Evolutionary conservation across 1,140 invertebrate genomes (phyloP), one percentile per base, ranked within the genome.

Genomic region (Maconellicoccus hirsutus): DNA sequence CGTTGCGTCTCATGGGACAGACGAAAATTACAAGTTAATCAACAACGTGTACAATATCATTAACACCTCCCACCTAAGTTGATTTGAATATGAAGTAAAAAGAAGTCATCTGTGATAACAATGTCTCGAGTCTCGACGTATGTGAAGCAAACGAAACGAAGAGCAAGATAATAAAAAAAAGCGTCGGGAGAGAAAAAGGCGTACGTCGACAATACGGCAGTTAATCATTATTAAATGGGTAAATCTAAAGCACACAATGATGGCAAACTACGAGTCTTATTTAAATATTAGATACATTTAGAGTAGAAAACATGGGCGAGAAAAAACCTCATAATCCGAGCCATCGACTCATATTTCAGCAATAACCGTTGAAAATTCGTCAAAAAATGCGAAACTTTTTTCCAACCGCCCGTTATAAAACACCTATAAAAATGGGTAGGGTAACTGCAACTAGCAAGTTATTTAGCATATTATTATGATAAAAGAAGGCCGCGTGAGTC

Each of bases 401-500:
- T 66, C 61, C 61, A 66, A 66, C 61, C 61, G 61, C 61, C 61
- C 61, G 61, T 66, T 66, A 66, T 66, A 66, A 66, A 66, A 66
- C 61, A 66, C 61, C 61, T 66, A 66, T 66, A 66, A 66, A 66
- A 66, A 66, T 66, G 61, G 61, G 61, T 66, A 66, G 61, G 61
- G 61, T 66, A 66, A 66, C 61, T 66, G 61, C 61, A 66, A 66
- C 61, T 26, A 66, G 61, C 61, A 19, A 66, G 61, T 66, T 66
- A 66, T 66, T 66, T 66, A 66, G 61, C 61, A 66, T 66, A 66
- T 66, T 66, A 66, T 66, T 66, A 66, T 66, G 61, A 66, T 66
- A 66, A 66, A 66, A 66, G 61, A 66, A 66, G 61, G 61, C 61
- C 61, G 61, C 61, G 25, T 66, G 61, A 66, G 61, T 66, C 61